Conservation (phyloP, 2,888 invertebrate genomes). For the Lissonota sp. region DNA sequence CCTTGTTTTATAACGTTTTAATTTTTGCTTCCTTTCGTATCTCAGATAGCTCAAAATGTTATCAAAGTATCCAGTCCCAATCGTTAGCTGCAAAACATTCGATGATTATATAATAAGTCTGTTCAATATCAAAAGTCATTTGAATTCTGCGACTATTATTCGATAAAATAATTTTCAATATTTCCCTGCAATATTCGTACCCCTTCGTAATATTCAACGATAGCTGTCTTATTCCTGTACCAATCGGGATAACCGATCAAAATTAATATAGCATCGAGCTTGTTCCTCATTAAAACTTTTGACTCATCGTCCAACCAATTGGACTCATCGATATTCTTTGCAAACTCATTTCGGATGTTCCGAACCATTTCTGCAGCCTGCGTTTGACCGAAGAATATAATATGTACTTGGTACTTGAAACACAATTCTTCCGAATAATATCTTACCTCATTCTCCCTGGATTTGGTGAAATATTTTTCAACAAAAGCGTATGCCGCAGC, state of each 20-base stretch:
- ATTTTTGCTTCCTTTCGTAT: slow-evolving; percentile 29
- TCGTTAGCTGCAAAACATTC: slow-evolving; percentile 35
- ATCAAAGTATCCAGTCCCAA: slow-evolving; percentile 53
- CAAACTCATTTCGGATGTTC: slow-evolving; percentile 85
- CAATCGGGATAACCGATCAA: slow-evolving; percentile 86
- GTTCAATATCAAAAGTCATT: not conserved
- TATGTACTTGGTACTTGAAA: not conserved
- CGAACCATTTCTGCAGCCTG: slow-evolving; percentile 84
- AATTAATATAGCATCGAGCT: slow-evolving; percentile 84
- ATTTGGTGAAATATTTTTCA: slow-evolving; percentile 50
- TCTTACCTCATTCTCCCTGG: slow-evolving; percentile 49
- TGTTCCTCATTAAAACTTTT: slow-evolving; percentile 84
- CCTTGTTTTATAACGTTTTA: slow-evolving; percentile 4
- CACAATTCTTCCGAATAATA: not conserved
- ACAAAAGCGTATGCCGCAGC: slow-evolving; percentile 57
- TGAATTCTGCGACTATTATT: not conserved
- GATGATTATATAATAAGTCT: not conserved
- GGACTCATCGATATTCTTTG: slow-evolving; percentile 83
- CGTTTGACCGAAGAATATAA: not conserved
- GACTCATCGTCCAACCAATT: slow-evolving; percentile 87
- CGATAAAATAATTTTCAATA: not conserved
- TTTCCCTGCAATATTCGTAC: slow-evolving; percentile 74
- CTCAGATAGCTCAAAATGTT: slow-evolving; percentile 48
- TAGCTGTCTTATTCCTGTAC: slow-evolving; percentile 83
- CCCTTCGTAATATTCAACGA: slow-evolving; percentile 85